These are phyloP conservation scores for Umimayanthus chanpuru DNA, from an alignment of 92 coral and sea anemone genomes.

Conservation along the genomic window DNA sequence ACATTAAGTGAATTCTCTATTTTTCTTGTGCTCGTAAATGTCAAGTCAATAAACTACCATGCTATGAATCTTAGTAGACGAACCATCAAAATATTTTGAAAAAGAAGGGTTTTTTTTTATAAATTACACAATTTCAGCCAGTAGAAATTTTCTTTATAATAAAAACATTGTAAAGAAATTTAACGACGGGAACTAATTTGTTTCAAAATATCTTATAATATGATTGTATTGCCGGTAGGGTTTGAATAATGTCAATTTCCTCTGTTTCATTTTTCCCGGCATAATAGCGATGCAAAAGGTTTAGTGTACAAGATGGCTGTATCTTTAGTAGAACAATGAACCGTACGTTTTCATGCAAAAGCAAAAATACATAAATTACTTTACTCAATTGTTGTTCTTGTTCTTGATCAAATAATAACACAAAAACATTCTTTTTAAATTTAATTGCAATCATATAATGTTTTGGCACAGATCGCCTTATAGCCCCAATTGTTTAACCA, in stretches of 20 bases:
- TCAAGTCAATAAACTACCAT: background rate
- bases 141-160: background rate
- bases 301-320: background rate
- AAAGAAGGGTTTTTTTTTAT: too few relatives aligned
- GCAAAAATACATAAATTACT: background rate
- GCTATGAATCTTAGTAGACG: background rate
- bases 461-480: too few relatives aligned
- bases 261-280: background rate
- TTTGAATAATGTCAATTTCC: background rate
- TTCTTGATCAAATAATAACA: too few relatives aligned
- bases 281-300: background rate
- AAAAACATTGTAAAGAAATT: background rate
- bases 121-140: background rate
- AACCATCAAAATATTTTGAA: background rate
- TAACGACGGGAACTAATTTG: too few relatives aligned
- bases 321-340: background rate
- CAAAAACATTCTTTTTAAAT: background rate
- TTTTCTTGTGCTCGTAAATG: background rate
- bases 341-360: background rate
- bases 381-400: background rate
- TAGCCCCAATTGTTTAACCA: too few relatives aligned
- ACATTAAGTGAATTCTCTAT: background rate
- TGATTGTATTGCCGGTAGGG: background rate
- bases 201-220: too few relatives aligned
- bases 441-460: background rate